Percentiles rank a stretch among this genome's conserved stretches.
These are phyloP conservation scores for Aporrectodea caliginosa DNA, from an alignment of 1,140 invertebrate genomes.

Conservation along the genomic window DNA sequence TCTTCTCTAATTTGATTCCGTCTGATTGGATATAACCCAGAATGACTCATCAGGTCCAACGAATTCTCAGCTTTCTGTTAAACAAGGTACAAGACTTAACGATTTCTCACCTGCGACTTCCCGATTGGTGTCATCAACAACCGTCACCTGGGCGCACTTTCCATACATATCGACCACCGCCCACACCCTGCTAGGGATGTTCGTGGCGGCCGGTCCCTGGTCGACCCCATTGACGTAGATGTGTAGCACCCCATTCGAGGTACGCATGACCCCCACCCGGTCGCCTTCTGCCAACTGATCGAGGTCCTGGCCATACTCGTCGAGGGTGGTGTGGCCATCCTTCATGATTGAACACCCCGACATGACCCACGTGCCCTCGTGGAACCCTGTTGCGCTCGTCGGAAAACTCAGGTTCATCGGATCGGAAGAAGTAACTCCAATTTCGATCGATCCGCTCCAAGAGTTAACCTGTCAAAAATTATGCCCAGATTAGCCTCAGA, in stretches of 20 bases:
- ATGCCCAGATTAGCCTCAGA: too few relatives aligned
- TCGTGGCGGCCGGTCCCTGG: conserved; percentile 76
- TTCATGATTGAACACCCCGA: conserved; percentile 77
- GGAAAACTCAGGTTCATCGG: conserved; percentile 76
- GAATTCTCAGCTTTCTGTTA: too few relatives aligned
- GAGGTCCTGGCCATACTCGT: conserved; percentile 74
- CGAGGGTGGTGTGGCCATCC: conserved; percentile 73
- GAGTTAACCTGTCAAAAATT: conserved; percentile 55
- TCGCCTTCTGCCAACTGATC: conserved; percentile 80
- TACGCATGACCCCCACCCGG: conserved; percentile 56
- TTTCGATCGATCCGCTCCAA: conserved; percentile 88
- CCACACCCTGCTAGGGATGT: conserved; percentile 72
- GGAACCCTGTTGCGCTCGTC: conserved; percentile 75
- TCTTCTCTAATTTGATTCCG: too few relatives aligned
- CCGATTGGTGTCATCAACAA: conserved; percentile 43
- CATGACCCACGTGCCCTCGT: conserved; percentile 84
- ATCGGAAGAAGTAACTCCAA: conserved; percentile 80
- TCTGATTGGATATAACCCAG: too few relatives aligned
- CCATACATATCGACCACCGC: conserved; percentile 87
- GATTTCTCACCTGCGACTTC: not conserved
- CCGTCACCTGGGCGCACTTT: conserved; percentile 80
- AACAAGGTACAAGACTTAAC: too few relatives aligned
- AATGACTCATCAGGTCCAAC: too few relatives aligned
- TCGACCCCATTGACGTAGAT: conserved; percentile 85
- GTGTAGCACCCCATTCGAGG: conserved; percentile 69